Evolutionary conservation across 2,888 invertebrate genomes (phyloP).

Genomic region (Campoletis raptor): DNA sequence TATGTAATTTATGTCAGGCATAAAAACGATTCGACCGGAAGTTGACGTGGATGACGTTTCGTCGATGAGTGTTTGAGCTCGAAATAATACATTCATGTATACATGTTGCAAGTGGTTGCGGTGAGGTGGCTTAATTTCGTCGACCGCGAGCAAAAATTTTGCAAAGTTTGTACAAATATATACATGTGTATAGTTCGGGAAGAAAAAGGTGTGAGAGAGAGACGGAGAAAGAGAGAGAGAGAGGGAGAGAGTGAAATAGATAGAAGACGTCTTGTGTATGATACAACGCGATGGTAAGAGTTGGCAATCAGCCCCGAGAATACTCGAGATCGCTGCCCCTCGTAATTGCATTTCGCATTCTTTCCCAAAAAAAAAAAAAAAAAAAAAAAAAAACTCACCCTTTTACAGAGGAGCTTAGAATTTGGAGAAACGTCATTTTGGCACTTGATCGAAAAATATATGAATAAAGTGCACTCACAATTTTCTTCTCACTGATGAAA

Average conservation of each 20-base stretch:
- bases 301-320: constrained; percentile 80
- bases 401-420: not conserved
- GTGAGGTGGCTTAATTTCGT: constrained; percentile 13
- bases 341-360: constrained; percentile 79
- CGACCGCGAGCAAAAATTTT: constrained; percentile 2
- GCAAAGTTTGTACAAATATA: not conserved
- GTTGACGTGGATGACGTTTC: constrained; percentile 57
- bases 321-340: constrained; percentile 80
- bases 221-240: constrained; percentile 20
- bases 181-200: constrained; percentile 41
- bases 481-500: not conserved
- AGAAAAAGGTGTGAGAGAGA: constrained; percentile 4
- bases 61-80: constrained; percentile 55
- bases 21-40: constrained; percentile 69
- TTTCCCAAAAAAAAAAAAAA: constrained; percentile 10
- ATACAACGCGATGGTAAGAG: constrained; percentile 80
- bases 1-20: constrained; percentile 23
- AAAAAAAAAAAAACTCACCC: not conserved
- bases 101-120: constrained; percentile 22
- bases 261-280: constrained; percentile 31
- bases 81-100: constrained; percentile 55
- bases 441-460: not conserved
- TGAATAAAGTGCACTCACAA: not conserved
- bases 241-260: not conserved
- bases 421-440: not conserved